Evolutionary conservation across 2,113 vertebrate species (phyloP), one percentile per base, ranked within the genome.

Genomic region (Ifrita kowaldi): DNA sequence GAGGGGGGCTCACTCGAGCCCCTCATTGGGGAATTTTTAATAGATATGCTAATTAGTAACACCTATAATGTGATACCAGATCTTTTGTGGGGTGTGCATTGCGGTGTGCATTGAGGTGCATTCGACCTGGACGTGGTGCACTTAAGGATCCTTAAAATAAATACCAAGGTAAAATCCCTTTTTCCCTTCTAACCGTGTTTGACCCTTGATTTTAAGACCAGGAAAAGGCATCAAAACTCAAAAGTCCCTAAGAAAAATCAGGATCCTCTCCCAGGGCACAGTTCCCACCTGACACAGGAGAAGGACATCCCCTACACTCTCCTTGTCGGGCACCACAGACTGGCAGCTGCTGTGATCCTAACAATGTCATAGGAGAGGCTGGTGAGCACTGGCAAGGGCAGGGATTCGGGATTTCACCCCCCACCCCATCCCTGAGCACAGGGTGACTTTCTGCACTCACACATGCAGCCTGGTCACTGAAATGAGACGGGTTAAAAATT

Each of bases 301-400:
- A 2, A 26, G 49, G 41, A n/a, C 0, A 0, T 53, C 7, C n/a
- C 27, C 21, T 20, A 0, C 18, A 1, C 35, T 62, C 65, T 33
- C 32, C 39, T 10, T 5, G 5, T 3, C 10, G 14, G 47, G 24
- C 71, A 86, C 30, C 39, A 33, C 9, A 30, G 74, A 8, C 22
- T 26, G 70, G 57, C 42, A 69, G 32, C 63, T 57, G 28, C 89
- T 35, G 2, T 24, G 39, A 10, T 18, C 16, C 37, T 11, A 2
- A n/a, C 8, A 7, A 8, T 23, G 68, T 7, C 5, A 0, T 16
- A 20, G 28, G 22, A 39, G 9, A 44, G 50, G 39, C 32, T 78
- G 68, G 9, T 13, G 64, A 24, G 63, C 0, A 0, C 11, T 20
- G 37, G 33, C n/a, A 62, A 53, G 53, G 41, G 39, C 24, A 49